phyloP scores from a whole-genome alignment of 2,888 invertebrate species.

The Archips crataeganus region DNA sequence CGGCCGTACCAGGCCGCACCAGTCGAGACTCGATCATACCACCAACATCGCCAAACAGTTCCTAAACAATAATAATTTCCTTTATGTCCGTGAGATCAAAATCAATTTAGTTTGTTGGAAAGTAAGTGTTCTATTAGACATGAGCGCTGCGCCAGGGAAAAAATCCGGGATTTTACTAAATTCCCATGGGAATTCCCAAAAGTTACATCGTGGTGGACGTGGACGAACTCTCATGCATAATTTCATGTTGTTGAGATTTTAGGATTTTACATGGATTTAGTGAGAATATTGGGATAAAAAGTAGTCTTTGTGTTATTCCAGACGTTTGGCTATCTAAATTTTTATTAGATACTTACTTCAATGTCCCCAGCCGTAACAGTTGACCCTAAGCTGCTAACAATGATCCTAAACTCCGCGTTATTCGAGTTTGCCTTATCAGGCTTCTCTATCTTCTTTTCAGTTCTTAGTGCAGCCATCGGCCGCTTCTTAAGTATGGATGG shows the following conservation, averaged over 20 bases:
- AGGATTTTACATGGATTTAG: too few relatives aligned
- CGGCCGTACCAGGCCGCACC: constrained; percentile 95
- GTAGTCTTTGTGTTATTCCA: too few relatives aligned
- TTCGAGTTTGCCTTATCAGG: constrained; percentile 83
- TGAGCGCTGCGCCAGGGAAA: too few relatives aligned
- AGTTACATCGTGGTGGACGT: too few relatives aligned
- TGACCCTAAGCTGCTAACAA: constrained; percentile 95
- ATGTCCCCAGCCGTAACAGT: constrained; percentile 96
- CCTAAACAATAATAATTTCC: constrained; percentile 78
- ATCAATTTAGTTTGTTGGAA: too few relatives aligned
- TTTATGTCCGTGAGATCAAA: not conserved
- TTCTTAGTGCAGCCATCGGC: constrained; percentile 75
- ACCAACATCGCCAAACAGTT: constrained; percentile 97
- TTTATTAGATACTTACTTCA: constrained; percentile 84
- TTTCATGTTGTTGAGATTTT: too few relatives aligned
- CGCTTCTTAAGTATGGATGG: constrained; percentile 82
- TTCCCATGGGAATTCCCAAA: too few relatives aligned
- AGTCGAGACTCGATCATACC: constrained; percentile 93
- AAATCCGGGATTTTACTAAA: too few relatives aligned
- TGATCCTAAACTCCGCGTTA: constrained; percentile 91
- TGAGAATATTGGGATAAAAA: too few relatives aligned
- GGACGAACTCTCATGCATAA: too few relatives aligned
- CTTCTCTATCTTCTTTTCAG: constrained; percentile 65
- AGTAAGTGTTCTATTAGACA: too few relatives aligned
- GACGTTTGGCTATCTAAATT: not conserved